These are phyloP conservation scores for Oxystoma pomonae DNA, from an alignment of 2,888 invertebrate genomes.

Conservation along the genomic window DNA sequence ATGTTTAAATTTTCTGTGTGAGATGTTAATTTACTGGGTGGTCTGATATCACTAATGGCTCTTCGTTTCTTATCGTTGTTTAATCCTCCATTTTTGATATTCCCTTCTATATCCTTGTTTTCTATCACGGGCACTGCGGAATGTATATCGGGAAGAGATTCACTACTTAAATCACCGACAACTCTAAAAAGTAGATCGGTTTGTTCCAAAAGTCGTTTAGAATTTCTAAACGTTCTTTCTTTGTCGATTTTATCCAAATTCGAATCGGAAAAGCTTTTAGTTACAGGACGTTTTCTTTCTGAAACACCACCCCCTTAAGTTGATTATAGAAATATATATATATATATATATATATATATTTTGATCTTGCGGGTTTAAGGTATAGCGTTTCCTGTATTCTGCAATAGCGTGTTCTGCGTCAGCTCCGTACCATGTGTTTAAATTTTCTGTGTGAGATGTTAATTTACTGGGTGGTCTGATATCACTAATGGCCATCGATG, in stretches of 20 bases:
- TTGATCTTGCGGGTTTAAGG: too few relatives aligned
- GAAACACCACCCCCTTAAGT: too few relatives aligned
- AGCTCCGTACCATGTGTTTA: constrained; percentile 67
- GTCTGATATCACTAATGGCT: constrained; percentile 57
- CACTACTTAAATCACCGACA: constrained; percentile 69
- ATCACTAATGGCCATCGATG: constrained; percentile 64
- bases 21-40: constrained; percentile 43
- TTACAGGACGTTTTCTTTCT: constrained; percentile 48
- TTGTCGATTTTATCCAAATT: constrained; percentile 72
- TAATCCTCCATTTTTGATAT: too few relatives aligned
- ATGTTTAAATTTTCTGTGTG: constrained; percentile 54
- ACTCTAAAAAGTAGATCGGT: constrained; percentile 72
- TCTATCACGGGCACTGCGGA: too few relatives aligned
- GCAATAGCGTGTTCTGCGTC: constrained; percentile 58
- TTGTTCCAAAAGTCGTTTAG: constrained; percentile 68
- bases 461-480: constrained; percentile 43
- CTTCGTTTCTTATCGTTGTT: constrained; percentile 51
- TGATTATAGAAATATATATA: too few relatives aligned
- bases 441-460: constrained; percentile 46
- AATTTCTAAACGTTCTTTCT: constrained; percentile 65
- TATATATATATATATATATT: too few relatives aligned
- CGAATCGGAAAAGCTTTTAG: constrained; percentile 70
- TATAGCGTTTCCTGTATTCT: constrained; percentile 45
- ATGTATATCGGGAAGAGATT: too few relatives aligned
- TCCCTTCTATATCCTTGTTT: too few relatives aligned